Percentiles rank a stretch among this genome's conserved stretches.
phyloP scores from a whole-genome alignment of 2,797 vertebrate genomes.

The Dendrocincla fuliginosa region DNA sequence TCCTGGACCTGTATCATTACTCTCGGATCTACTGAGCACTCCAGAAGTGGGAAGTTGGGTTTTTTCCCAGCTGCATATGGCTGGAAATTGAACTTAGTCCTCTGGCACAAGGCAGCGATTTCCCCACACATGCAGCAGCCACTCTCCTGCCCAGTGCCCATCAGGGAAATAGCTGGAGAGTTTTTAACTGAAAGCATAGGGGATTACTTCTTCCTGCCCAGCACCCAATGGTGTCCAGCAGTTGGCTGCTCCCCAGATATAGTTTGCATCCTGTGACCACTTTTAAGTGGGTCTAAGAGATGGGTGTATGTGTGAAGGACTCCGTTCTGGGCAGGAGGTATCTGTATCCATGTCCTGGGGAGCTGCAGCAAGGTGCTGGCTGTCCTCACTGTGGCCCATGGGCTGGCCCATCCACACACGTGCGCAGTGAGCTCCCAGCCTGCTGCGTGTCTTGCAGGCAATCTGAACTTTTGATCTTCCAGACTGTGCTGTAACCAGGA shows the following conservation, averaged over 20 bases:
- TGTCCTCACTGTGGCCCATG: background rate
- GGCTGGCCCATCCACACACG: background rate
- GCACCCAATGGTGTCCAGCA: background rate
- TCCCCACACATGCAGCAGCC: fast-evolving
- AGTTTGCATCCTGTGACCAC: background rate
- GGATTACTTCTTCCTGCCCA: background rate
- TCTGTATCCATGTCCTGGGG: fast-evolving
- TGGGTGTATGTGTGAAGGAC: background rate
- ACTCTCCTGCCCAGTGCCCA: background rate
- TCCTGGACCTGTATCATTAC: background rate
- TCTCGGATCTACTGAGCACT: background rate
- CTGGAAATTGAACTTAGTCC: background rate
- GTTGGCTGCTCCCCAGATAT: background rate
- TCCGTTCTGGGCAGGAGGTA: background rate
- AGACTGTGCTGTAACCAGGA: background rate
- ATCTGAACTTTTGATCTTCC: constrained; percentile 32
- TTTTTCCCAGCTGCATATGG: background rate
- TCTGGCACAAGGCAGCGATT: background rate
- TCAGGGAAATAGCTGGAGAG: background rate
- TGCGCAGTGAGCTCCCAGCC: fast-evolving
- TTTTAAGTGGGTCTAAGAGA: background rate
- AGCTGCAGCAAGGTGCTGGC: background rate
- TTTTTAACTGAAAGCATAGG: background rate
- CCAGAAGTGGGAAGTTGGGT: background rate
- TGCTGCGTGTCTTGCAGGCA: fast-evolving